These are phyloP conservation scores for Bradynema listronoti DNA, from an alignment of 1,140 invertebrate genomes.

Conservation along the genomic window DNA sequence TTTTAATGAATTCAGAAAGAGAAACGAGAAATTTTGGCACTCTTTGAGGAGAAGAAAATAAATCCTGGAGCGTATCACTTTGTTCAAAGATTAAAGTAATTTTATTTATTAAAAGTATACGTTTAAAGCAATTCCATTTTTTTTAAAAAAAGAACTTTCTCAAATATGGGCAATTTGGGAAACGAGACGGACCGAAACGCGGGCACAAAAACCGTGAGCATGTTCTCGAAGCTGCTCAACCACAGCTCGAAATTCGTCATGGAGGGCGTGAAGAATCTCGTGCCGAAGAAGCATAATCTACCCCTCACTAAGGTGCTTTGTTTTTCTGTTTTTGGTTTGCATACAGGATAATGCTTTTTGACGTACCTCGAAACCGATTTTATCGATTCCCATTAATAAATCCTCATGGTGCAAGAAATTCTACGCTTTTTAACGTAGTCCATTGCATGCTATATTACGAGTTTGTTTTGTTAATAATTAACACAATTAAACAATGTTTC, in stretches of 20 bases:
- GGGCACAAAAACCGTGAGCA: conserved; percentile 88
- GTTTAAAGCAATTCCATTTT: conserved; percentile 7
- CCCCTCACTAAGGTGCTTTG: conserved; percentile 69
- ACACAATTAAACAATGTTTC: too few species aligned
- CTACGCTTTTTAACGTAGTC: too few species aligned
- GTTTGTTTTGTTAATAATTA: too few species aligned
- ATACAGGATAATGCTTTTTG: too few species aligned
- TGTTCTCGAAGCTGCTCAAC: conserved; percentile 94
- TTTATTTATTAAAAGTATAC: background rate
- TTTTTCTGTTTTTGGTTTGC: too few species aligned
- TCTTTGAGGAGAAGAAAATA: conserved; percentile 38
- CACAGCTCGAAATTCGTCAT: conserved; percentile 96
- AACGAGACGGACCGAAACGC: conserved; percentile 68
- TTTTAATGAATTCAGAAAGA: conserved; percentile 25
- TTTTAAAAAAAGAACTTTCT: conserved; percentile 6
- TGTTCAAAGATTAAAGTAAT: conserved; percentile 42
- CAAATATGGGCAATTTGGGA: conserved; percentile 12
- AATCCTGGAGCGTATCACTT: conserved; percentile 45
- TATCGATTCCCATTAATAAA: too few species aligned
- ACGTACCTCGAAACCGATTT: too few species aligned
- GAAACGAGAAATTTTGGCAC: conserved; percentile 23
- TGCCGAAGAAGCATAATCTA: conserved; percentile 90
- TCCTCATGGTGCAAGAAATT: too few species aligned
- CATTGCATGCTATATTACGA: too few species aligned
- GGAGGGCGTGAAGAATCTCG: conserved; percentile 98